Base-by-base conservation (phyloP, 2,113 vertebrate species). In the Eurypyga helias region DNA sequence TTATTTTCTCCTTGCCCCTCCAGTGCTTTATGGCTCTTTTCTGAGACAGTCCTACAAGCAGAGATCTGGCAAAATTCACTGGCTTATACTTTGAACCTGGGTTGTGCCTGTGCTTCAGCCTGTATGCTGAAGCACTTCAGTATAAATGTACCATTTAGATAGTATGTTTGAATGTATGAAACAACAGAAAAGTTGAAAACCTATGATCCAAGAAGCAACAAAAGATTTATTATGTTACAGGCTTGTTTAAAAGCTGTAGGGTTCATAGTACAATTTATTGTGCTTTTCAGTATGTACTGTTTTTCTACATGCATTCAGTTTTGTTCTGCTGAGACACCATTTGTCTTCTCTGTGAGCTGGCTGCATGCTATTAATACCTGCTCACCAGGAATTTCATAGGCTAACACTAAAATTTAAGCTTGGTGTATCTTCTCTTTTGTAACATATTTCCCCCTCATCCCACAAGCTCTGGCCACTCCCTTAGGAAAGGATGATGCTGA, bases 241-340 rank as follows among this genome's bases (percentile, higher is more conserved):
- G 10, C 19, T 69, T 90, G 52, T 93, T 94, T 87, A 90, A 91
- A 85, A 92, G 62, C 87, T 85, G 75, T 87, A 87, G 87, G 33
- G 34, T 72, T 91, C 54, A 41, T 23, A 49, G 38, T 15, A 71
- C 52, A 85, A 80, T 91, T 93, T 93, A 94, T 76, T 93, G 70
- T 83, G 45, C 52, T 87, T 89, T 85, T 85, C 70, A 80, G 14
- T 75, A 87, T 72, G 52, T 79, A 7, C 60, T 66, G 49, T 20
- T 93, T 91, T 87, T 71, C 77, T 85, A 58, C 58, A 18, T n/a
- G 57, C 17, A 11, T 76, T 85, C 69, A 24, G 65, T 71, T 93
- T 89, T 76, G 61, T 84, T 95, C 69, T 90, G 54, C 78, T 69
- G 87, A 89, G 66, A 73, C 60, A 65, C 29, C 70, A 83, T 87